Conservation (phyloP, 2,797 vertebrate species). For the Masticophis lateralis region DNA sequence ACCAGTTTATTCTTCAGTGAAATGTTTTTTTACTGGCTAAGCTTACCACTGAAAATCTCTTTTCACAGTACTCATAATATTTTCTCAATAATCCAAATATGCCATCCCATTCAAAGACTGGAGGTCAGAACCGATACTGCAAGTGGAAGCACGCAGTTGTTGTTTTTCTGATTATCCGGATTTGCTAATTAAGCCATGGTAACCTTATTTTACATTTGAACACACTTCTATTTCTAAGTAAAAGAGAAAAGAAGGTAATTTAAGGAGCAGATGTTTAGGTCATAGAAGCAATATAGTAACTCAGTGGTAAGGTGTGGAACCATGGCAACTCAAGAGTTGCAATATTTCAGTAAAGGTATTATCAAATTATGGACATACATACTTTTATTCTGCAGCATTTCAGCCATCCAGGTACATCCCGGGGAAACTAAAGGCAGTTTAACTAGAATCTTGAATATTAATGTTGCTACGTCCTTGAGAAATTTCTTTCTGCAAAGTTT, state of each 20-base stretch:
- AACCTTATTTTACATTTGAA: not conserved
- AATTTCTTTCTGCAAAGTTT: not conserved
- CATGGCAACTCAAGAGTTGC: not conserved
- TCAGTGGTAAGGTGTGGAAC: not conserved
- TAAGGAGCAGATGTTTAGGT: not conserved
- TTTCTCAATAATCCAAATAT: not conserved
- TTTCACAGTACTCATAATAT: not conserved
- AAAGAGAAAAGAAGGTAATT: not conserved
- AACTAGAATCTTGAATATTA: not conserved
- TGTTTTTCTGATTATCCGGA: not conserved
- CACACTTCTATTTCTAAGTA: not conserved
- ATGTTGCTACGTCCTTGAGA: not conserved
- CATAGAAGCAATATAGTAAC: not conserved
- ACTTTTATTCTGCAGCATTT: not conserved
- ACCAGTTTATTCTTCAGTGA: not conserved
- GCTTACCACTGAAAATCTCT: not conserved
- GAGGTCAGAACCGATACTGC: not conserved
- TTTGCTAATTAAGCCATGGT: not conserved
- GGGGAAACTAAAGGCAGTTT: not conserved
- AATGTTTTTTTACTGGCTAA: not conserved
- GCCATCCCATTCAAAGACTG: not conserved
- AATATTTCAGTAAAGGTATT: not conserved
- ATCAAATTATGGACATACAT: not conserved
- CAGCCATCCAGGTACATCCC: not conserved
- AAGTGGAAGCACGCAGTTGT: not conserved